A percentile compares a stretch with the other conserved stretches of the same genome.
These are phyloP conservation scores for Python bivittatus DNA, from an alignment of 2,113 vertebrate species.

Conservation along the genomic window DNA sequence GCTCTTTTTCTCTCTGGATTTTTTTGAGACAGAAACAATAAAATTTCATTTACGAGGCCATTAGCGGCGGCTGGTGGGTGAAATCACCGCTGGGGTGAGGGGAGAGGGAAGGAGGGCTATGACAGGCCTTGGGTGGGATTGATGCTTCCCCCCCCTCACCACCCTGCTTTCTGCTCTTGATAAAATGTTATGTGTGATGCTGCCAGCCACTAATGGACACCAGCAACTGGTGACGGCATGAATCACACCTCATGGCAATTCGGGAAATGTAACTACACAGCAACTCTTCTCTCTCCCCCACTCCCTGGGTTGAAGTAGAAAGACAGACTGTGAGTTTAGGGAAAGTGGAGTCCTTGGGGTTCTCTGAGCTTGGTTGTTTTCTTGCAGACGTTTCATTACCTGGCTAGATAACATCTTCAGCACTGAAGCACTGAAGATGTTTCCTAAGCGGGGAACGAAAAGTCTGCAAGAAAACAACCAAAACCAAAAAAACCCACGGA, in stretches of 20 bases:
- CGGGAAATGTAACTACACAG: conserved; percentile 6
- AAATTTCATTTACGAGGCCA: conserved; percentile 38
- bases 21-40: conserved; percentile 39
- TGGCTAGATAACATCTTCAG: too few species aligned
- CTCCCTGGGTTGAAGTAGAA: not conserved
- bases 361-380: too few species aligned
- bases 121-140: conserved; percentile 12
- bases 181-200: conserved; percentile 25
- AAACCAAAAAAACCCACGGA: too few species aligned
- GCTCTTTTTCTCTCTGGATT: conserved; percentile 19
- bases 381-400: too few species aligned
- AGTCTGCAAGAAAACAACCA: too few species aligned
- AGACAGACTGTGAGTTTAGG: not conserved
- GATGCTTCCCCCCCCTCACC: not conserved
- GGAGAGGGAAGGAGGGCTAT: not conserved
- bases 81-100: conserved; percentile 2
- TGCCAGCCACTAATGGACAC: conserved; percentile 35
- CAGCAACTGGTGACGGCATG: conserved; percentile 14
- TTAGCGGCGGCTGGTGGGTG: conserved; percentile 29
- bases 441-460: too few species aligned
- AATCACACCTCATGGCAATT: conserved; percentile 14
- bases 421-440: too few species aligned
- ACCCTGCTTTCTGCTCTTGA: not conserved
- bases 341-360: too few species aligned
- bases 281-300: not conserved